phyloP scores from a whole-genome alignment of 1,140 invertebrate genomes.

The Paracyclopina nana region DNA sequence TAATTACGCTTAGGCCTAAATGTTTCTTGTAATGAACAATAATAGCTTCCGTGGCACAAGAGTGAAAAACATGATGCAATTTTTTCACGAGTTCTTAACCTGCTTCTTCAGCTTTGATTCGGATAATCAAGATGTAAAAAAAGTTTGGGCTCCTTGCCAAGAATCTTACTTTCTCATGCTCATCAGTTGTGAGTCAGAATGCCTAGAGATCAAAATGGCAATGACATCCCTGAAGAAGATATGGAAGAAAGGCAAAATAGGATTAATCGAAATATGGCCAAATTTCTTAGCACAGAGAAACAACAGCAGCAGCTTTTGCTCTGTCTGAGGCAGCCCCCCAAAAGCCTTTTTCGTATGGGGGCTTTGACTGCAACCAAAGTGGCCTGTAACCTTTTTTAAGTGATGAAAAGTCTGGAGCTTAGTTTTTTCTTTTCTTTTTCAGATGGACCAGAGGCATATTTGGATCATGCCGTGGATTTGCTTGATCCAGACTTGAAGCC shows the following conservation, averaged over 20 bases:
- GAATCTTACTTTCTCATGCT: too few species aligned
- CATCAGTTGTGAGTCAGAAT: too few species aligned
- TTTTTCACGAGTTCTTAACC: too few species aligned
- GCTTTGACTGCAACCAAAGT: not conserved
- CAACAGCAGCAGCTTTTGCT: not conserved
- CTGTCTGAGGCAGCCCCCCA: not conserved
- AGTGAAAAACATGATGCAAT: not conserved
- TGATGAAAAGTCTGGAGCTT: not conserved
- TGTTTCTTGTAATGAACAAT: not conserved
- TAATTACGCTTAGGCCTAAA: too few species aligned
- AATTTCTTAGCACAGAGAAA: not conserved
- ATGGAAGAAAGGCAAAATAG: not conserved
- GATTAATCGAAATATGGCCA: not conserved
- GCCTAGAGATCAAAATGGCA: too few species aligned
- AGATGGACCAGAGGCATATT: conserved; percentile 10
- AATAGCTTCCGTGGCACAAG: not conserved
- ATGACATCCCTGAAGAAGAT: too few species aligned
- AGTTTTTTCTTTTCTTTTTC: not conserved
- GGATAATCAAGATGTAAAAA: too few species aligned
- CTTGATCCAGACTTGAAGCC: conserved; percentile 57
- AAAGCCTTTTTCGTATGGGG: not conserved
- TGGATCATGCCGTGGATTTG: conserved; percentile 23
- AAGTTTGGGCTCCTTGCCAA: too few species aligned
- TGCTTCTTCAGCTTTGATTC: too few species aligned
- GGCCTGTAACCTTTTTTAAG: not conserved